Conservation (phyloP, 2,113 vertebrate species). For the Hiodon tergisus region DNA sequence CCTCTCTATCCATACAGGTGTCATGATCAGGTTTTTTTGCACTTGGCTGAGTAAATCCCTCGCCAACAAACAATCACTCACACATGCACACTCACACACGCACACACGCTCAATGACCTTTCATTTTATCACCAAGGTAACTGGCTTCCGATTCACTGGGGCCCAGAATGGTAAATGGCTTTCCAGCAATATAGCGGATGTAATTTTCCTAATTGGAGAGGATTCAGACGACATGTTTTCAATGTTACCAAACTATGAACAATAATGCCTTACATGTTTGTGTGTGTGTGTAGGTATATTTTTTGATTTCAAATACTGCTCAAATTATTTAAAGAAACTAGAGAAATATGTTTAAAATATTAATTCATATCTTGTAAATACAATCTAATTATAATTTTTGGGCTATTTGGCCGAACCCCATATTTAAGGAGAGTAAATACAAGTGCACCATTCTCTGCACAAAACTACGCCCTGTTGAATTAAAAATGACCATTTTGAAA, state of each 20-base stretch:
- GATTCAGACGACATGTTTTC: neutral
- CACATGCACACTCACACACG: neutral
- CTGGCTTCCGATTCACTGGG: slow-evolving; percentile 31
- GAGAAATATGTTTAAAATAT: too few species aligned
- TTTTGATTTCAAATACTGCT: neutral
- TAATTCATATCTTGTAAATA: too few species aligned
- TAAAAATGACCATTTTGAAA: too few species aligned
- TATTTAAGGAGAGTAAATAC: too few species aligned
- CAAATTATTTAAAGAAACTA: too few species aligned
- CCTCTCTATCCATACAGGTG: slow-evolving; percentile 18
- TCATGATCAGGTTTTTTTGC: slow-evolving; percentile 13
- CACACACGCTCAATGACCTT: slow-evolving; percentile 46
- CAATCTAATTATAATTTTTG: too few species aligned
- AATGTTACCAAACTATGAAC: neutral
- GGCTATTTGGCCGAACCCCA: too few species aligned
- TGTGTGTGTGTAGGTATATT: neutral
- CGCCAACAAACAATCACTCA: neutral
- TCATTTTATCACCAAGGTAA: slow-evolving; percentile 56
- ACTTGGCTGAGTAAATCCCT: slow-evolving; percentile 11
- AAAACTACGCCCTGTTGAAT: too few species aligned
- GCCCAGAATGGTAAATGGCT: neutral
- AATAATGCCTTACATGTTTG: neutral
- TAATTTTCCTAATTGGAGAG: slow-evolving; percentile 12
- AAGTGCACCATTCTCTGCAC: too few species aligned
- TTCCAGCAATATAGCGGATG: neutral